Base-by-base conservation (phyloP, 2,888 invertebrate species). In the Toxonevra muliebris region DNA sequence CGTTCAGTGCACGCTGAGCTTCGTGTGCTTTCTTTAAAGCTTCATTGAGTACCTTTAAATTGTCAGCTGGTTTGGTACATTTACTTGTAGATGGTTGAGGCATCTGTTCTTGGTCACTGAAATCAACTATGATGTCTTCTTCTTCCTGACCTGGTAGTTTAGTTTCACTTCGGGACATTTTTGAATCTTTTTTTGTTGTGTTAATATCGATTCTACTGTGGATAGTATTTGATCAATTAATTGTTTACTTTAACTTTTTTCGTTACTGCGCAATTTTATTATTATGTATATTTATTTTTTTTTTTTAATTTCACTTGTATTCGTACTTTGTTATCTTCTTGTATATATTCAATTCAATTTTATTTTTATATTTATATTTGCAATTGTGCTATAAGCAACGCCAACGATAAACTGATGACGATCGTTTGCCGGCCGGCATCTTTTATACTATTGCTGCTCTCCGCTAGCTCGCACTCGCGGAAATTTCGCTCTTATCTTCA, bases 391-490 rank as follows among this genome's bases (percentile, higher is more conserved):
- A 1, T 52, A 17, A 15, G 40, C 30, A 54, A 62, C 19, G 58
- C 59, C 53, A 73, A 68, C 70, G 68, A 63, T 60, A 45, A 61
- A 79, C 77, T 79, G 75, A 72, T 76, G 70, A 55, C 66, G 60
- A 45, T 40, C 59, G 60, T 57, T 70, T 11, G 71, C 75, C 77
- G 75, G 76, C 73, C 30, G 74, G 75, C 73, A 72, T 60, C 77
- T 78, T 78, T 79, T 78, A 78, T 78, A 78, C 42, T 50, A 7
- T 4, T 30, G 30, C 30, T 30, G 2, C 45, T n/a, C n/a, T n/a
- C n/a, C n/a, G n/a, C n/a, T n/a, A n/a, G 60, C 19, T 41, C 57
- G 66, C 71, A 67, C 65, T 70, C 71, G 61, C 48, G 72, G 71
- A 68, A 70, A 76, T 71, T 70, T 41, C 7, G 52, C 17, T 53